phyloP scores from a whole-genome alignment of 2,888 invertebrate species.

The Iphiclides podalirius region DNA sequence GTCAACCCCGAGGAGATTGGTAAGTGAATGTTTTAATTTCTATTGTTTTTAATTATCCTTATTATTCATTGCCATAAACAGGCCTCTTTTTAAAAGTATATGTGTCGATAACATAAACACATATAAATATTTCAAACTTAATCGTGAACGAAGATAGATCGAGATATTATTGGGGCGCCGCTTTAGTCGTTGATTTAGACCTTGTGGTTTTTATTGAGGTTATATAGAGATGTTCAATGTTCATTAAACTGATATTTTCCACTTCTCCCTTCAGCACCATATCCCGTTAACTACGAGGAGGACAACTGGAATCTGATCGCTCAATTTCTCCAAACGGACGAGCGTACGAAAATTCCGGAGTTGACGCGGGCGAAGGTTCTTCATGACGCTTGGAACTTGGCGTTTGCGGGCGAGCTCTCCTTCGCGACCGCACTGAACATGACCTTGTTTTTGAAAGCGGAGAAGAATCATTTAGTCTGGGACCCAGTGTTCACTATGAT shows the following conservation, averaged over 20 bases:
- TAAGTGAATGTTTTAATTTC: too few species aligned
- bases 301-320: constrained; percentile 88
- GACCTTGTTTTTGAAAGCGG: constrained; percentile 87
- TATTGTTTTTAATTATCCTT: constrained; percentile 15
- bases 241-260: too few species aligned
- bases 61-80: too few species aligned
- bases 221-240: too few species aligned
- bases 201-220: too few species aligned
- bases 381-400: constrained; percentile 89
- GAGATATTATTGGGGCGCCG: too few species aligned
- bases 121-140: neutral
- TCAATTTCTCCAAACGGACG: constrained; percentile 79
- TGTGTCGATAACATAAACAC: too few species aligned
- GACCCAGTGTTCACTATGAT: constrained; percentile 91
- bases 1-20: constrained; percentile 92
- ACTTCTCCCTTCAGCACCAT: constrained; percentile 88
- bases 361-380: constrained; percentile 87
- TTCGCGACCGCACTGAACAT: constrained; percentile 88
- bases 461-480: constrained; percentile 89
- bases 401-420: constrained; percentile 87
- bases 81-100: too few species aligned
- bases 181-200: too few species aligned
- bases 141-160: too few species aligned
- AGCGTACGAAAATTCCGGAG: constrained; percentile 82
- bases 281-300: constrained; percentile 90